Conservation (phyloP, 2,113 vertebrate genomes). For the Arenaria interpres region DNA sequence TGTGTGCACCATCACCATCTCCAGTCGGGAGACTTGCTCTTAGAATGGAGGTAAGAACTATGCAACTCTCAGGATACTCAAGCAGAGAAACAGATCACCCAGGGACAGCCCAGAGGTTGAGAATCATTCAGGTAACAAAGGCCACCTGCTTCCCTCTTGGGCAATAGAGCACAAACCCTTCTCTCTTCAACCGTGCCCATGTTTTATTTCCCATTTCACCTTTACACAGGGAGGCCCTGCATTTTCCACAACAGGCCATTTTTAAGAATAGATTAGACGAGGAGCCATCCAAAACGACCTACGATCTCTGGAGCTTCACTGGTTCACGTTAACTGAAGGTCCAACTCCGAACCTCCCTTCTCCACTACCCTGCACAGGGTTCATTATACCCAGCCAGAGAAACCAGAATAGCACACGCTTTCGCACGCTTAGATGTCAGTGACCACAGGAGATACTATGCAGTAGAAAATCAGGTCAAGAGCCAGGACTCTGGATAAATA, state of each 20-base stretch:
- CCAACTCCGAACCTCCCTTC: neutral
- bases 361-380: neutral
- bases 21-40: neutral
- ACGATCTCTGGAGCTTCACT: neutral
- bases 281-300: neutral
- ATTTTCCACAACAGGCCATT: neutral
- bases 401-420: neutral
- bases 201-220: neutral
- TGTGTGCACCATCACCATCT: fast-evolving
- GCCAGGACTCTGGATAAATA: neutral
- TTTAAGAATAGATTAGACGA: neutral
- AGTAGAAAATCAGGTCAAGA: constrained; percentile 8
- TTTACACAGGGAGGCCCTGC: neutral
- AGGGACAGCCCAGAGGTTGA: neutral
- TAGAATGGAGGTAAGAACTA: neutral
- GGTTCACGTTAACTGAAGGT: neutral
- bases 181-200: fast-evolving
- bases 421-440: neutral
- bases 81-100: neutral
- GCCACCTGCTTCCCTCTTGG: neutral
- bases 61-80: neutral
- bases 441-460: neutral
- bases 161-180: neutral
- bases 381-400: neutral
- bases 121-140: neutral